phyloP scores from a whole-genome alignment of 2,797 vertebrate species.

The Muscicapa striata region DNA sequence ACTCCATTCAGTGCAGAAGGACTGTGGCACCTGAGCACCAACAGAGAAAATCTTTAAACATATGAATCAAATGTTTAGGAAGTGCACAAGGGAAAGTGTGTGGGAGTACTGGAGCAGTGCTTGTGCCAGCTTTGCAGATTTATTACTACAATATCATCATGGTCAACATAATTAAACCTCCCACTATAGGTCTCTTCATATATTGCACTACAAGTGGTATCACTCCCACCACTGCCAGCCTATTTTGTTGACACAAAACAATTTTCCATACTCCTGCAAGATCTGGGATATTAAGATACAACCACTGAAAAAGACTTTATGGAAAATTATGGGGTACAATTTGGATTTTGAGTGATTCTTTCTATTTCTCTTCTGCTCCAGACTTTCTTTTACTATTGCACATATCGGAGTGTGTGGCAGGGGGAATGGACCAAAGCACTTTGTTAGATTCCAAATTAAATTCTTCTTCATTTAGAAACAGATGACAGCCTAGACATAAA shows the following conservation, averaged over 20 bases:
- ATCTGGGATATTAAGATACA: not conserved
- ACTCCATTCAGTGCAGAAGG: not conserved
- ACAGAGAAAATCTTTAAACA: not conserved
- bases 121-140: constrained; percentile 46
- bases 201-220: not conserved
- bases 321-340: not conserved
- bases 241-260: constrained; percentile 3
- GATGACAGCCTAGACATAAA: not conserved
- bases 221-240: constrained; percentile 4
- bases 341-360: not conserved
- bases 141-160: constrained; percentile 46
- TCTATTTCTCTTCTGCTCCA: not conserved
- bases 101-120: constrained; percentile 21
- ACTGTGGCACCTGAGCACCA: not conserved
- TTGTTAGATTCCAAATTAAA: constrained; percentile 16
- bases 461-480: constrained; percentile 31
- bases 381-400: not conserved
- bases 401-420: not conserved
- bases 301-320: not conserved
- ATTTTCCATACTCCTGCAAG: constrained; percentile 7
- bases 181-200: not conserved
- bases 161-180: constrained; percentile 50
- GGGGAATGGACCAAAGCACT: not conserved
- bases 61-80: not conserved
- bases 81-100: not conserved